A percentile compares a stretch with the other conserved stretches of the same genome.
phyloP scores from a whole-genome alignment of 2,888 invertebrate genomes.

The Sialis fuliginosa region DNA sequence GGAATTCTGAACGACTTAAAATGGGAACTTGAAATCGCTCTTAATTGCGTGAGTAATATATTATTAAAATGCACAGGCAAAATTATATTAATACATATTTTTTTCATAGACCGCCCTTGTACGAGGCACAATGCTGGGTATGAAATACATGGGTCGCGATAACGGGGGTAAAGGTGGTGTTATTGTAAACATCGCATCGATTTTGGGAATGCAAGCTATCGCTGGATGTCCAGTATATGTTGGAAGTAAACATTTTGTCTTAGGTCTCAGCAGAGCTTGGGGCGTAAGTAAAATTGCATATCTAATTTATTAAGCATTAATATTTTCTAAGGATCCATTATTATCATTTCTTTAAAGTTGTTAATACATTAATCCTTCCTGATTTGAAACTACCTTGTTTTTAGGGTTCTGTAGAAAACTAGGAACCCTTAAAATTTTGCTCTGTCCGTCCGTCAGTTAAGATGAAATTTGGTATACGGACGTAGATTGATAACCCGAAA shows the following conservation, averaged over 20 bases:
- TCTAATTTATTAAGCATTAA: not conserved
- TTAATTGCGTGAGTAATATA: constrained; percentile 21
- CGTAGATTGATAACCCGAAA: not conserved
- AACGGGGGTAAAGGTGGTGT: constrained; percentile 41
- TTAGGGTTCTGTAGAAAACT: too few relatives aligned
- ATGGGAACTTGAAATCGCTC: constrained; percentile 53
- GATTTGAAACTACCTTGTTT: too few relatives aligned
- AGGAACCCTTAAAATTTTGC: too few relatives aligned
- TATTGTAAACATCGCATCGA: constrained; percentile 47
- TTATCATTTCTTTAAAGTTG: not conserved
- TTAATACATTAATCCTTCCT: too few relatives aligned
- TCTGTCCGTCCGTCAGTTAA: too few relatives aligned
- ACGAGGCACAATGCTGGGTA: constrained; percentile 31
- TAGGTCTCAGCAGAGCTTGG: constrained; percentile 31
- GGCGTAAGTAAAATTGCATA: constrained; percentile 15
- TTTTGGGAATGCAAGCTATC: constrained; percentile 34
- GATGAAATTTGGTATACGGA: not conserved
- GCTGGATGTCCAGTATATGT: constrained; percentile 38
- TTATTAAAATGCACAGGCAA: not conserved
- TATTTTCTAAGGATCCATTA: not conserved
- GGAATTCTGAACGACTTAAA: constrained; percentile 61
- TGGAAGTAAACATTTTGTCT: constrained; percentile 37
- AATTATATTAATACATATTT: constrained; percentile 1
- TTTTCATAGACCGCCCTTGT: constrained; percentile 26
- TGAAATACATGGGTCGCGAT: constrained; percentile 38